Evolutionary conservation across 37 sponge, comb jelly and placozoan species (phyloP).

Genomic region (Corticium candelabrum): DNA sequence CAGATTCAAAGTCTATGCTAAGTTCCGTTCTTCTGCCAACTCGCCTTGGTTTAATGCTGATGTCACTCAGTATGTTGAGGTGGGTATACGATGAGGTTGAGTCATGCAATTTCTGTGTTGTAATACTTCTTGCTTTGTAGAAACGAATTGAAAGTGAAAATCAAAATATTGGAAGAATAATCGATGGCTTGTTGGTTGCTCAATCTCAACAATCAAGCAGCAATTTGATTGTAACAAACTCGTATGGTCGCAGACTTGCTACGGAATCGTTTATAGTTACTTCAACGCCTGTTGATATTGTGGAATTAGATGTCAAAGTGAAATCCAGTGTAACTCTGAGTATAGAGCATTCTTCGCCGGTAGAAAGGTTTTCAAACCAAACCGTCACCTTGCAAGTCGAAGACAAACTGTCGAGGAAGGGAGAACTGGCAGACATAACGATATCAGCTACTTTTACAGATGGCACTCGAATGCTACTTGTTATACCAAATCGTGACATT

Average conservation of each 20-base stretch:
- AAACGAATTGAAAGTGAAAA: background rate
- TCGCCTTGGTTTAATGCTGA: background rate
- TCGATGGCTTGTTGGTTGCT: background rate
- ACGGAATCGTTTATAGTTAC: background rate
- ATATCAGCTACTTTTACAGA: background rate
- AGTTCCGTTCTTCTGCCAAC: background rate
- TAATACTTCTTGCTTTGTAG: too few relatives aligned
- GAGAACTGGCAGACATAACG: background rate
- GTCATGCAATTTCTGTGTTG: too few relatives aligned
- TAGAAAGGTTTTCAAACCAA: background rate
- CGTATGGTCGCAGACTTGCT: background rate
- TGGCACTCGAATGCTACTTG: background rate
- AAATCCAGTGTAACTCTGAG: background rate
- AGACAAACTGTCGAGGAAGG: background rate
- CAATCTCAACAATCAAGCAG: background rate
- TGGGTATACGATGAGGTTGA: too few relatives aligned
- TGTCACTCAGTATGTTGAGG: background rate
- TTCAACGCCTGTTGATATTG: constrained; percentile 1
- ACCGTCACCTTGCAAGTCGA: background rate
- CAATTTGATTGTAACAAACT: background rate
- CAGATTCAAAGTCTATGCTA: background rate
- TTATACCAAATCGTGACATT: background rate
- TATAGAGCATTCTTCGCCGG: background rate
- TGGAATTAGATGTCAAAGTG: background rate
- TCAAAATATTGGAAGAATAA: background rate